These are phyloP conservation scores for Artibeus lituratus DNA, from an alignment of 2,797 vertebrate species.

Conservation along the genomic window DNA sequence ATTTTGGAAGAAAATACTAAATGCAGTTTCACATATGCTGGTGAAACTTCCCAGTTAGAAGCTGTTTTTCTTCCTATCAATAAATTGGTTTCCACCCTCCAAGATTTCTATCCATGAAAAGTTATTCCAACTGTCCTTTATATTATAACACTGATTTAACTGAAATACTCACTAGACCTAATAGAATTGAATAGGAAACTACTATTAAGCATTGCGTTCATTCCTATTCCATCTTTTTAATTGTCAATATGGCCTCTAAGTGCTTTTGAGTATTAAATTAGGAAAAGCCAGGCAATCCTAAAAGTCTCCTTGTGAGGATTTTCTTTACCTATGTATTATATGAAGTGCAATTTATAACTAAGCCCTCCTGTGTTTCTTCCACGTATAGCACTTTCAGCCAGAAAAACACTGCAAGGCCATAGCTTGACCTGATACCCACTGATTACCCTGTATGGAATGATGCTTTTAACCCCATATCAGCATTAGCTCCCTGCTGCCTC, in stretches of 20 bases:
- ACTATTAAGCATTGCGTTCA: not conserved
- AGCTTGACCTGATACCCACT: not conserved
- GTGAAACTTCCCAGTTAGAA: not conserved
- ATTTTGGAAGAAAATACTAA: not conserved
- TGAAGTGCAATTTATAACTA: not conserved
- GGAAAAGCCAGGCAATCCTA: not conserved
- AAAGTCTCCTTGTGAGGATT: not conserved
- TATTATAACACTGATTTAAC: not conserved
- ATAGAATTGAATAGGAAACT: not conserved
- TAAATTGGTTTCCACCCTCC: not conserved
- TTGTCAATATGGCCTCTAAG: not conserved
- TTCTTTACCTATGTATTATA: not conserved
- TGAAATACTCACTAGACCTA: not conserved
- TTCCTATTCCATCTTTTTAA: not conserved
- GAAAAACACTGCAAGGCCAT: not conserved
- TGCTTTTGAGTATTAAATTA: not conserved
- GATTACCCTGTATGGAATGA: not conserved
- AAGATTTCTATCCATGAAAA: not conserved
- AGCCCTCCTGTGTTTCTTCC: not conserved
- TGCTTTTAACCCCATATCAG: conserved; percentile 14
- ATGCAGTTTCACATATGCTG: not conserved
- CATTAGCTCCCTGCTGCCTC: not conserved
- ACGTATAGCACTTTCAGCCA: not conserved
- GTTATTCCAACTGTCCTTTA: not conserved
- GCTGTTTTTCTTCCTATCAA: not conserved